A percentile compares a stretch with the other conserved stretches of the same genome.
Conservation (phyloP, 2,113 vertebrate genomes). For the Corythornis madagascariensis region DNA sequence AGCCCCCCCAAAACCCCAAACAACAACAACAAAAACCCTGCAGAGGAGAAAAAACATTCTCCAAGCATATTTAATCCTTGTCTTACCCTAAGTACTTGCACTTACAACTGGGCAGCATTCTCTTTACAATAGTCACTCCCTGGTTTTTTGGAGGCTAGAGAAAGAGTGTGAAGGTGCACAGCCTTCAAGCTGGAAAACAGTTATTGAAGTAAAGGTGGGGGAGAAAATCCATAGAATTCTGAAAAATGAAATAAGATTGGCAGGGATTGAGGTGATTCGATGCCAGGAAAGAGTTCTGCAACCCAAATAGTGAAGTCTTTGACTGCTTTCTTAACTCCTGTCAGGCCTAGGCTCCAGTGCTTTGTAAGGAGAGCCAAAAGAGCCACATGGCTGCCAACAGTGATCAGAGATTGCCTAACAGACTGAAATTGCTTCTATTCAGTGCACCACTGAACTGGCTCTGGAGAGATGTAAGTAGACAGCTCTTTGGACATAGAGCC, state of each 20-base stretch:
- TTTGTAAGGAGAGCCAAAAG: background rate
- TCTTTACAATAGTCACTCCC: background rate
- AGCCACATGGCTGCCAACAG: background rate
- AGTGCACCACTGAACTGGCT: background rate
- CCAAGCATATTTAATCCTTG: background rate
- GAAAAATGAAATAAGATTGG: background rate
- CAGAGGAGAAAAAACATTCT: background rate
- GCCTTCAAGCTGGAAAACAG: background rate
- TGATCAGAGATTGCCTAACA: background rate
- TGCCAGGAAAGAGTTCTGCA: background rate
- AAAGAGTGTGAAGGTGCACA: background rate
- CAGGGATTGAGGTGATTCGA: background rate
- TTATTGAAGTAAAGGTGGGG: background rate
- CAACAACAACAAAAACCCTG: accelerated
- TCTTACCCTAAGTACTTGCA: background rate
- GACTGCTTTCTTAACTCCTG: background rate
- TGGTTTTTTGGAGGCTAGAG: background rate
- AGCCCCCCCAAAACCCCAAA: background rate
- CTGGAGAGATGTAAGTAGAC: background rate
- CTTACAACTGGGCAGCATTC: background rate
- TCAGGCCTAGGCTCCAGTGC: background rate
- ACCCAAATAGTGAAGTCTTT: background rate
- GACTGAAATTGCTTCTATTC: background rate
- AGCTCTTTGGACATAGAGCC: background rate
- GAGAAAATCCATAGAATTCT: background rate